Percentiles rank a stretch among this genome's conserved stretches.
These are phyloP conservation scores for Harpagifer antarcticus DNA, from an alignment of 2,797 vertebrate genomes.

Conservation along the genomic window DNA sequence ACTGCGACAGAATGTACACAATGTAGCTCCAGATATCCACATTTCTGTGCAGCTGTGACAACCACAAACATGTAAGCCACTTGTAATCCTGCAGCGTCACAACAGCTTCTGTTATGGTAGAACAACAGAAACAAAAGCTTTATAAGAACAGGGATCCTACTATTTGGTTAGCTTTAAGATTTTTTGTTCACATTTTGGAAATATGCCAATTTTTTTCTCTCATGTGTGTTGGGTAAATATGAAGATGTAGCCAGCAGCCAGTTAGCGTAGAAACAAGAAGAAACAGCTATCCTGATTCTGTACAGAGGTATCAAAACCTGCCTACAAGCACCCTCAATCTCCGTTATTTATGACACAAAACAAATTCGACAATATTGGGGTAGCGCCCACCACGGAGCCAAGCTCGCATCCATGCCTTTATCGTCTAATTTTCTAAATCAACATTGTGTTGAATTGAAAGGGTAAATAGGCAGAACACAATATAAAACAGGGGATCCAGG, in stretches of 20 bases:
- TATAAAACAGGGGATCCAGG: no score
- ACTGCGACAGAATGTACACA: conserved; percentile 6
- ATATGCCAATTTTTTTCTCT: not conserved
- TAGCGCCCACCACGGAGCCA: no score
- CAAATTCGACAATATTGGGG: no score
- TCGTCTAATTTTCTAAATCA: no score
- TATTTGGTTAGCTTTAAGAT: not conserved
- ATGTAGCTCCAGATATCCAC: not conserved
- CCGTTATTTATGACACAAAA: no score
- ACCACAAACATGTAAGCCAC: conserved; percentile 2
- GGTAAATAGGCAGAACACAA: no score
- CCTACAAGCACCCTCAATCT: not conserved
- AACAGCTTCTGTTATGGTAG: not conserved
- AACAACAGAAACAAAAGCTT: not conserved
- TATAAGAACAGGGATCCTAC: not conserved
- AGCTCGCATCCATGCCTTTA: no score
- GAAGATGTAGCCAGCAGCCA: no score
- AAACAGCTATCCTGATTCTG: not conserved
- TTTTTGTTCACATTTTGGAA: not conserved
- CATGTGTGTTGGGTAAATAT: no score
- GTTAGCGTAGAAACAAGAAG: not conserved
- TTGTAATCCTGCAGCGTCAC: not conserved
- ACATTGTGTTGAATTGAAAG: no score
- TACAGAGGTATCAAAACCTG: no score
- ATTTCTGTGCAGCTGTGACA: conserved; percentile 10